These are phyloP conservation scores for Glaucomys volans DNA, from an alignment of 2,113 vertebrate genomes.

Conservation along the genomic window DNA sequence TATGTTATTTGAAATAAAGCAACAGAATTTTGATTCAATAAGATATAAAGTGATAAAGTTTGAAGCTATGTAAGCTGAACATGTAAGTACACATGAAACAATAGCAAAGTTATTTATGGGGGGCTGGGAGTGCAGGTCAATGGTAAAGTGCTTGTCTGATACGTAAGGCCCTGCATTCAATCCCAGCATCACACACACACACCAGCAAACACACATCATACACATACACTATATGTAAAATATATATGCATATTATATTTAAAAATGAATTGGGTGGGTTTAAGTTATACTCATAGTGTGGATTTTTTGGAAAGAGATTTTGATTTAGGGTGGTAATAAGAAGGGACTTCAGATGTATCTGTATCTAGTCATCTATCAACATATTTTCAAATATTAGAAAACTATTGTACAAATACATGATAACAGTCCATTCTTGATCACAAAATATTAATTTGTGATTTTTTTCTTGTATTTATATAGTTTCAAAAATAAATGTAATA, in stretches of 20 bases:
- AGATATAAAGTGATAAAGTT: neutral
- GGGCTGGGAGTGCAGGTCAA: neutral
- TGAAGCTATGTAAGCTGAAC: neutral
- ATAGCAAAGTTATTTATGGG: neutral
- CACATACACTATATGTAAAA: neutral
- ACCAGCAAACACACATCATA: neutral
- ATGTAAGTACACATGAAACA: neutral
- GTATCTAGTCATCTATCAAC: neutral
- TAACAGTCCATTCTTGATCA: neutral
- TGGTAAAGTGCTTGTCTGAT: neutral
- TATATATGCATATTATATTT: neutral
- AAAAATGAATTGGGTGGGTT: neutral
- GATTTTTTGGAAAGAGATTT: neutral
- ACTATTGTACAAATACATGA: neutral
- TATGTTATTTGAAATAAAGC: neutral
- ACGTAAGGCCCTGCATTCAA: neutral
- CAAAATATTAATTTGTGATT: neutral
- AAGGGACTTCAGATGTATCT: neutral
- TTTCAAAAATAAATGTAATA: neutral
- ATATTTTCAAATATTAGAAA: neutral
- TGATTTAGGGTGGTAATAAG: neutral
- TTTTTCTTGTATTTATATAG: neutral
- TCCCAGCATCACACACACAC: neutral
- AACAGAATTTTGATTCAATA: neutral
- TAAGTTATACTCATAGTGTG: neutral